Evolutionary conservation across 2,113 vertebrate species (phyloP).

Genomic region (Progne subis): DNA sequence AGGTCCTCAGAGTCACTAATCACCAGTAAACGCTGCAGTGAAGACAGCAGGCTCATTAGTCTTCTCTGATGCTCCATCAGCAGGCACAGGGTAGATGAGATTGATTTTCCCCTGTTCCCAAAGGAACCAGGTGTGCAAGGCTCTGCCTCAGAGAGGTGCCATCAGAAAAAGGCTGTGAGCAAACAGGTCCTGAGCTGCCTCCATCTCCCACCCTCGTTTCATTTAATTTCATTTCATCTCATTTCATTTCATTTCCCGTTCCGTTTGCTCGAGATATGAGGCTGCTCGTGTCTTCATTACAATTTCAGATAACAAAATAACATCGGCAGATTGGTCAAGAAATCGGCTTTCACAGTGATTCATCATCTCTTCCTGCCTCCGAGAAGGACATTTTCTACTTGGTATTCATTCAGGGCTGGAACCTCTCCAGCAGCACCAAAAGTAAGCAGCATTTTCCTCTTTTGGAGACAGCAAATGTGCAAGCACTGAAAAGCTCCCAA

Average conservation of each 20-base stretch:
- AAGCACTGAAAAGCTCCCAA: slow-evolving; percentile 5
- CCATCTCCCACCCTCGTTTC: not conserved
- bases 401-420: not conserved
- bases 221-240: not conserved
- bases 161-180: accelerated
- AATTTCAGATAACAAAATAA: slow-evolving; percentile 18
- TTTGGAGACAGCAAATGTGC: not conserved
- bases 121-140: not conserved
- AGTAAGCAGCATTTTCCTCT: not conserved
- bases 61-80: not conserved
- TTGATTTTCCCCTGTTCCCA: not conserved
- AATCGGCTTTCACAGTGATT: not conserved
- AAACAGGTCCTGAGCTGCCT: not conserved
- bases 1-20: not conserved
- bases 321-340: not conserved
- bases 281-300: not conserved
- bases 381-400: slow-evolving; percentile 15
- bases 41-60: not conserved
- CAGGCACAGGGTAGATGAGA: not conserved
- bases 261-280: not conserved
- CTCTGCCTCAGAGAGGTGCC: not conserved
- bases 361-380: slow-evolving; percentile 29
- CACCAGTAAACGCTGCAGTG: not conserved
- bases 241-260: not conserved
- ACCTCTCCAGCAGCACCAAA: not conserved